Evolutionary conservation across 2,113 vertebrate genomes (phyloP).

Genomic region (Malurus melanocephalus): DNA sequence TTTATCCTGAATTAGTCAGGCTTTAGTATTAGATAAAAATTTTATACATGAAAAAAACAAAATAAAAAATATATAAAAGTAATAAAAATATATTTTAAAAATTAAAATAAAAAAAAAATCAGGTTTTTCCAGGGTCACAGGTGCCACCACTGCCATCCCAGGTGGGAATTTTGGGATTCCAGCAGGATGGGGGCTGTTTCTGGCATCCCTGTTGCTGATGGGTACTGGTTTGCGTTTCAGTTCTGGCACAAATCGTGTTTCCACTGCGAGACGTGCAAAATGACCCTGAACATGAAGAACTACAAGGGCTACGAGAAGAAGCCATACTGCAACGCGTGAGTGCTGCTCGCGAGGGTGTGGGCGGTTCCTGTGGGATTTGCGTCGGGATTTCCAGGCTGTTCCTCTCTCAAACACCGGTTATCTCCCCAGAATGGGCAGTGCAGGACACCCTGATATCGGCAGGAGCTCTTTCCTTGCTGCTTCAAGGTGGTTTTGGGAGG

Average conservation of each 20-base stretch:
- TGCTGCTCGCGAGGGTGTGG: not conserved
- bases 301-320: conserved; percentile 87
- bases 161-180: accelerated
- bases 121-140: accelerated
- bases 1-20: accelerated
- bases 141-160: not conserved
- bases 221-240: conserved; percentile 23
- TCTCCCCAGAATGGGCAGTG: accelerated
- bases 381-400: not conserved
- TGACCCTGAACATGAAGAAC: conserved; percentile 86
- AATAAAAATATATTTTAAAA: too few relatives aligned
- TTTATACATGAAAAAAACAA: too few relatives aligned
- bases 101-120: too few relatives aligned
- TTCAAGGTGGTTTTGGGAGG: not conserved
- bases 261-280: conserved; percentile 83
- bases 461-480: not conserved
- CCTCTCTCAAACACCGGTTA: too few relatives aligned
- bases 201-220: accelerated
- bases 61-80: too few relatives aligned
- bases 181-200: not conserved
- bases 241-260: conserved; percentile 85
- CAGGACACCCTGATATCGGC: accelerated
- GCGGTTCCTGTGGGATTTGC: not conserved
- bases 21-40: too few relatives aligned
- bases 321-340: conserved; percentile 83